Evolutionary conservation across 2,797 vertebrate species (phyloP), one percentile per base, ranked within the genome.

Genomic region (Poliocrania exsul): DNA sequence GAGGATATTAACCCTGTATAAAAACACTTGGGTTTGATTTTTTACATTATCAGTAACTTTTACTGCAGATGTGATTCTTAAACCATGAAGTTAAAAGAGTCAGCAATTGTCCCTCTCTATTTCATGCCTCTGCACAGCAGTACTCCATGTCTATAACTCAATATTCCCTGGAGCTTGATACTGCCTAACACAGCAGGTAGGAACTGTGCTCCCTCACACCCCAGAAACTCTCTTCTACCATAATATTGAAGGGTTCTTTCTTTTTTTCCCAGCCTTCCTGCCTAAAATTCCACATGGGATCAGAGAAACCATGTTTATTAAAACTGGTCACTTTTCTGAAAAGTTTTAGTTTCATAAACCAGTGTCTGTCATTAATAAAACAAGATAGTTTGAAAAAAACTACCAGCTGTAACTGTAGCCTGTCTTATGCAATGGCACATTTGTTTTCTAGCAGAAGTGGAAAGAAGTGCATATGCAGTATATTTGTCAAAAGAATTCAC

Each of bases 221-320:
- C 13, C 51, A 58, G 18, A 85, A 80, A 70, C 19, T 57, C 56
- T 85, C 38, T 37, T 84, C 60, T 58, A 20, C 5, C 21, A 69
- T 1, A 0, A 8, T 24, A 73, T 7, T 17, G 38, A 72, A 46
- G 23, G 0, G 17, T 37, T 50, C 0, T 26, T 28, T 44, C 11
- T 50, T 47, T 51, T 9, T 35, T 42, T 53, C 19, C 2, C 14
- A 86, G 17, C 11, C 8, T 46, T 79, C 17, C 4, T 26, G 16
- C 44, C 6, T 40, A 56, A 77, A 86, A 73, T 37, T 77, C 38
- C 1, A 5, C 40, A 40, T 17, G 80, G 21, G 9, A 42, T 46
- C 35, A 91, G 28, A 82, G 14, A 85, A 89, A 40, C 28, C 2
- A 50, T 4, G 5, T 64, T 75, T 65, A 46, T 46, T 57, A 29